phyloP scores from a whole-genome alignment of 2,888 invertebrate species.

The Agrotis puta region DNA sequence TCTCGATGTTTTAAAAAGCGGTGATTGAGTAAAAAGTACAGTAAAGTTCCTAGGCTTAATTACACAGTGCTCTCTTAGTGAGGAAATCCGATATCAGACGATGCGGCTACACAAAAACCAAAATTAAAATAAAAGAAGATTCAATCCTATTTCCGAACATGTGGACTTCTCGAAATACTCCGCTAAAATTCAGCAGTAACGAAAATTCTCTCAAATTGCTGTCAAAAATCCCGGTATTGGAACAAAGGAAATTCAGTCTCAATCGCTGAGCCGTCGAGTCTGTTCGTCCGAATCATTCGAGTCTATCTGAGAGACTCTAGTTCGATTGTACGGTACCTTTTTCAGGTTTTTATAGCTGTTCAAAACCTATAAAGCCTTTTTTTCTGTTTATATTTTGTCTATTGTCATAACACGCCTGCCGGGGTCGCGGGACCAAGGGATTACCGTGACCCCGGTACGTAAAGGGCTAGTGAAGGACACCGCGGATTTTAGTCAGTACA shows the following conservation, averaged over 20 bases:
- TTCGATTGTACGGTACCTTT: constrained; percentile 12
- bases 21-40: too few relatives aligned
- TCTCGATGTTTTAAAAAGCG: too few relatives aligned
- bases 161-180: background rate
- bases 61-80: too few relatives aligned
- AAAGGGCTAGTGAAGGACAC: too few relatives aligned
- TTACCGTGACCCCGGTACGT: too few relatives aligned
- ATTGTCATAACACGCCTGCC: background rate
- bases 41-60: too few relatives aligned
- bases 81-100: background rate
- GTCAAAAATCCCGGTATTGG: constrained; percentile 20
- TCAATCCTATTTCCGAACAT: background rate
- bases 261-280: constrained; percentile 28
- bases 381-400: constrained; percentile 23
- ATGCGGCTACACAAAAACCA: background rate
- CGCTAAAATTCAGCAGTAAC: constrained; percentile 2
- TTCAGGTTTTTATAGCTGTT: constrained; percentile 30
- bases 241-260: constrained; percentile 37
- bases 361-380: constrained; percentile 17
- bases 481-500: too few relatives aligned
- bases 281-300: constrained; percentile 19
- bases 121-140: background rate
- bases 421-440: too few relatives aligned
- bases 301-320: constrained; percentile 25
- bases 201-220: constrained; percentile 8